These are phyloP conservation scores for Anadara kagoshimensis DNA, from an alignment of 1,140 invertebrate species.

Conservation along the genomic window DNA sequence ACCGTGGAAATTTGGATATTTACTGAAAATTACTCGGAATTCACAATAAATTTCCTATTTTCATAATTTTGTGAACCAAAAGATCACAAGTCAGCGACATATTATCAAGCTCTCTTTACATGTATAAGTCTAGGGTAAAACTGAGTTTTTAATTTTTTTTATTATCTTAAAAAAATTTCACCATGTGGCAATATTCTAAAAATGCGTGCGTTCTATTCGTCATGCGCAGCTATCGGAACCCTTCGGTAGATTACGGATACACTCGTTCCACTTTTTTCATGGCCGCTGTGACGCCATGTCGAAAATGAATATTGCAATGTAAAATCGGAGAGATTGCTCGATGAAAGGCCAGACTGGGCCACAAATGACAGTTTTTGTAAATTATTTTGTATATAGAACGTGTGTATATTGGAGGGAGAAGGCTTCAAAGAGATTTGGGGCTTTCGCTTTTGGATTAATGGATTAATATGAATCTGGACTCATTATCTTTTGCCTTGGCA, in stretches of 20 bases:
- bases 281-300: slow-evolving; percentile 69
- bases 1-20: too few relatives aligned
- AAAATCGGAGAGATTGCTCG: slow-evolving; percentile 53
- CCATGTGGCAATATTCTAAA: too few relatives aligned
- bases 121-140: too few relatives aligned
- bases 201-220: background rate
- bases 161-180: too few relatives aligned
- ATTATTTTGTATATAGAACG: slow-evolving; percentile 53
- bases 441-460: slow-evolving; percentile 79
- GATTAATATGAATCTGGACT: slow-evolving; percentile 98
- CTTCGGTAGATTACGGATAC: slow-evolving; percentile 16
- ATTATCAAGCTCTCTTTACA: too few relatives aligned
- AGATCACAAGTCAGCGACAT: too few relatives aligned
- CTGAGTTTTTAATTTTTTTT: too few relatives aligned
- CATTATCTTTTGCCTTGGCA: slow-evolving; percentile 97
- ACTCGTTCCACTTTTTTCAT: slow-evolving; percentile 47
- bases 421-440: slow-evolving; percentile 75
- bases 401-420: slow-evolving; percentile 64
- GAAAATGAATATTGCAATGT: slow-evolving; percentile 56
- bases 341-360: slow-evolving; percentile 53
- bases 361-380: slow-evolving; percentile 47
- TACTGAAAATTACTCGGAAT: too few relatives aligned
- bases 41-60: too few relatives aligned
- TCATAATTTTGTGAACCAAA: too few relatives aligned
- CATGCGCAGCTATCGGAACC: background rate